Evolutionary conservation across 1,140 invertebrate genomes (phyloP), one percentile per base, ranked within the genome.

Genomic region (Caenorhabditis tropicalis): DNA sequence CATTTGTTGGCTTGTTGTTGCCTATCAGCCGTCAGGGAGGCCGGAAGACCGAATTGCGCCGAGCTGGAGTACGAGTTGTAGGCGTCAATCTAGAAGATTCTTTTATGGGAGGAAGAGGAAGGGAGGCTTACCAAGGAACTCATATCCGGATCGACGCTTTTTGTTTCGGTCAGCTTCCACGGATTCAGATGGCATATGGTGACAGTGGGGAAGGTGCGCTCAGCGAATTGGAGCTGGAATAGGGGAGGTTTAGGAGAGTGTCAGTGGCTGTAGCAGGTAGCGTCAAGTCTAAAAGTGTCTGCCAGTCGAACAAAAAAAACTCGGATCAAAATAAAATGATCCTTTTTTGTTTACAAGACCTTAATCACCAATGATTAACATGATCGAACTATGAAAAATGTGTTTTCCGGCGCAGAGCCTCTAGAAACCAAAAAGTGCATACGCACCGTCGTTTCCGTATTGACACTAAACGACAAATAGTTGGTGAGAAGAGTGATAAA

Each of bases 161-260:
- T 39, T 0, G 70, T 53, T 49, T 70, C 70, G 16, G 39, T 9
- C 2, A 60, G 51, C 58, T 88, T 88, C 87, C 87, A 88, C 6
- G 87, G 87, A 82, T 88, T 88, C 24, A 88, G 29, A 85, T 88
- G 79, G 79, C 87, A 88, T 21, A 88, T 83, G 3, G 87, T 88
- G 24, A 88, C 87, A 0, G 84, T 58, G 39, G 87, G 87, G 46
- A 88, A 88, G 0, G 70, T 56, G 7, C 87, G 83, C 36, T 86
- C 83, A 2, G 85, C 51, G 83, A 88, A 88, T 87, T 88, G 82
- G 4, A 88, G 65, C 87, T 88, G 86, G 1, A 87, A 85, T 46
- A 15, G 27, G 1, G 31, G 7, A 19, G 15, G 21, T 9, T n/a
- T 9, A 36, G 10, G 10, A 27, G 29, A 0, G 51, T n/a, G n/a